Base-by-base conservation (phyloP, 2,797 vertebrate genomes). In the Pelobates cultripes region DNA sequence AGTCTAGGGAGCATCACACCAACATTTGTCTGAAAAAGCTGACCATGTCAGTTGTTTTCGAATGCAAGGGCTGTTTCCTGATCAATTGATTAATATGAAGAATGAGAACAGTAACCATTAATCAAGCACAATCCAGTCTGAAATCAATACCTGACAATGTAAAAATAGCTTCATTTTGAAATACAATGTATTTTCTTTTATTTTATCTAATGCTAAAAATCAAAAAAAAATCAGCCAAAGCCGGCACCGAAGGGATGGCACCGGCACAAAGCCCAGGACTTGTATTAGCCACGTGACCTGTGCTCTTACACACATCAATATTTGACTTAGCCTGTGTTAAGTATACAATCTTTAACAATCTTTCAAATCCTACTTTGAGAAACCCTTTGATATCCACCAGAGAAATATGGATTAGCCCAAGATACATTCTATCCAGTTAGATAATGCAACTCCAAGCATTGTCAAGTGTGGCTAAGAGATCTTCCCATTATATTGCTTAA, bases 281-380 rank as follows among this genome's bases (percentile, higher is more conserved):
- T 47, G 15, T 28, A 3, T 51, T 7, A 4, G 5, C 45, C 43
- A 64, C n/a, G 74, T 76, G 80, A 81, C 79, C 73, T 75, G 2
- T 63, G 55, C 79, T 81, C 41, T 41, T 17, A 76, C n/a, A 14
- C 47, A 47, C 73, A 75, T 75, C 79, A 43, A 75, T 70, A 64
- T 64, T 14, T 45, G 64, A 44, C 67, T 66, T 44, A 4, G 42
- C 13, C 45, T 71, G 44, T 66, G 73, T 60, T 76, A 82, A 64
- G 55, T 70, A 41, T 28, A 51, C 60, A 43, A 41, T 28, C 80
- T 67, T 10, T 53, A 61, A 66, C 45, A 43, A 41, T 28, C 80
- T 67, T n/a, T 66, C 45, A 66, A 72, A 79, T 61, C 64, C 73
- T n/a, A 12, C 12, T 64, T 17, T 51, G 51, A 75, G 8, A 44